These are phyloP conservation scores for Mormoops blainvillei DNA, from an alignment of 2,113 vertebrate species.

Conservation along the genomic window DNA sequence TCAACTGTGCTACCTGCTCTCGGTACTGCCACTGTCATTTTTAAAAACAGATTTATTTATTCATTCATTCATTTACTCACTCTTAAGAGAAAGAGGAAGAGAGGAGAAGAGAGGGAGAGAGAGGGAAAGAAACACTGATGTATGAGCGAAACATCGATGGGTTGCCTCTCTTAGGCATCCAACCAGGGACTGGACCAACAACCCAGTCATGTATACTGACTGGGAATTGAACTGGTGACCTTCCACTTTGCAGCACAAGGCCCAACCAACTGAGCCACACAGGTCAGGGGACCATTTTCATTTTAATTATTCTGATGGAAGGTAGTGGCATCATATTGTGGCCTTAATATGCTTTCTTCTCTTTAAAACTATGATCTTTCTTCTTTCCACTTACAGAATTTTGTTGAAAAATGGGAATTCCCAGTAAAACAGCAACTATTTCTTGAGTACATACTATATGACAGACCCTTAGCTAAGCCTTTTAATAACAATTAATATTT, in stretches of 20 bases:
- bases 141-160: too few relatives aligned
- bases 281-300: neutral
- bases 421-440: neutral
- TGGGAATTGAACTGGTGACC: too few relatives aligned
- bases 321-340: neutral
- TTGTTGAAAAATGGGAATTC: constrained; percentile 12
- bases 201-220: too few relatives aligned
- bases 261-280: too few relatives aligned
- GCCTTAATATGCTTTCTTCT: neutral
- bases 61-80: too few relatives aligned
- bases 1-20: neutral
- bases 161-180: too few relatives aligned
- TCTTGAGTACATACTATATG: neutral
- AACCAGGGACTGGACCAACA: too few relatives aligned
- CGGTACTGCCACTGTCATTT: neutral
- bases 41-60: too few relatives aligned
- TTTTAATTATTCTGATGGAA: neutral
- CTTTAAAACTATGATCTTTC: neutral
- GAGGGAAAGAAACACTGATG: too few relatives aligned
- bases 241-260: too few relatives aligned
- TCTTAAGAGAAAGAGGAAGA: too few relatives aligned
- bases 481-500: neutral
- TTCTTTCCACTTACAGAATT: neutral
- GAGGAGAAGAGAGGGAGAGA: too few relatives aligned
- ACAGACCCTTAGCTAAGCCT: neutral